phyloP scores from a whole-genome alignment of 2,888 invertebrate genomes.

The Cataglyphis albicans region DNA sequence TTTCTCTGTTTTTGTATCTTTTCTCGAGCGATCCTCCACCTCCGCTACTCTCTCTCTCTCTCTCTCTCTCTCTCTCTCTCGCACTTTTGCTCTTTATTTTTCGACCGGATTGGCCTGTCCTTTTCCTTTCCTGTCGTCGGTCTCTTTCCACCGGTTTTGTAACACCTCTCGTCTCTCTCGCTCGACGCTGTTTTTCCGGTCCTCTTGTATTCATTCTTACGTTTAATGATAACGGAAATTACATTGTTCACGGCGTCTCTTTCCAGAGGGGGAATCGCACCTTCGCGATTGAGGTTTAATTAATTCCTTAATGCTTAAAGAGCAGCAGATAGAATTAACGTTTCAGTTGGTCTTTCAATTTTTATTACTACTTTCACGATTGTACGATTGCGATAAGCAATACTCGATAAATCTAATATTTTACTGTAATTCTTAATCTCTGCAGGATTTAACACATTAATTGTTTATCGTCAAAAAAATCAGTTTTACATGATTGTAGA shows the following conservation, averaged over 20 bases:
- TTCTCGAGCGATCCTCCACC: conserved; percentile 43
- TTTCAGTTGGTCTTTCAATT: background rate
- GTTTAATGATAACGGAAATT: conserved; percentile 47
- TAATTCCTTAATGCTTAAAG: conserved; percentile 33
- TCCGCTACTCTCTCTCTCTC: background rate
- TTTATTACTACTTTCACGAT: background rate
- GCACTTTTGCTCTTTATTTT: conserved; percentile 42
- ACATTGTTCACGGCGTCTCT: conserved; percentile 28
- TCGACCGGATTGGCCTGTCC: conserved; percentile 30
- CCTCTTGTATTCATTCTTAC: conserved; percentile 49
- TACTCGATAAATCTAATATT: background rate
- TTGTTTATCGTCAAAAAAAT: background rate
- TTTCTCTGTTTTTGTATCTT: conserved; percentile 54
- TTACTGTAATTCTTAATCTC: background rate
- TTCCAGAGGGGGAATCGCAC: conserved; percentile 1
- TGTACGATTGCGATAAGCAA: background rate
- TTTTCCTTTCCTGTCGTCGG: conserved; percentile 31
- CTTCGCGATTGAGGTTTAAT: conserved; percentile 38
- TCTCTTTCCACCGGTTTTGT: conserved; percentile 1
- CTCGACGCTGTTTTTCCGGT: conserved; percentile 39
- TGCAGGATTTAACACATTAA: background rate
- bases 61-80: conserved; percentile 9
- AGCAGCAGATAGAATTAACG: conserved; percentile 12
- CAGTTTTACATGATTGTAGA: background rate
- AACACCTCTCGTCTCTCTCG: background rate